Evolutionary conservation across 1,140 invertebrate species (phyloP), one percentile per base, ranked within the genome.

Genomic region (Hylyphantes graminicola): DNA sequence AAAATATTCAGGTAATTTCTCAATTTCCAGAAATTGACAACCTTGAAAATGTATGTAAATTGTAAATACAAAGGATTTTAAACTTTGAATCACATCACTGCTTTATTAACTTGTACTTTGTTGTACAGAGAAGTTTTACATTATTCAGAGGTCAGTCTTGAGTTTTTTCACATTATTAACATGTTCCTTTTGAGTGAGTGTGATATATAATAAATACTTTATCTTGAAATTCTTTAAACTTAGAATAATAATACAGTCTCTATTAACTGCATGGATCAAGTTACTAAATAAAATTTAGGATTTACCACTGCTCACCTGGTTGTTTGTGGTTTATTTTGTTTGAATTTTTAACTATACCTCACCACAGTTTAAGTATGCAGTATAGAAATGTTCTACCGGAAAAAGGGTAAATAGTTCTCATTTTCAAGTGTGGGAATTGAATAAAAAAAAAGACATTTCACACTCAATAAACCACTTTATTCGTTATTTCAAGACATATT

Each of bases 51-150:
- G 54, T 70, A 51, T 70, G 67, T 80, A 80, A n/a, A 80, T 80
- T 80, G 78, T 80, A 80, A 80, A 80, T 80, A 80, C 67, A 80
- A 80, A 76, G 35, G 78, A 80, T 80, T 80, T 80, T 80, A 80
- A 80, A 80, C 78, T 61, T 72, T 54, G 59, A 75, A 73, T 13
- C 48, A 74, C 13, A 55, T 51, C 63, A 78, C 76, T 67, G 76
- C 53, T 78, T 78, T 67, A 68, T 17, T 67, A 78, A 80, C 63
- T 76, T 76, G 74, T 80, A 80, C 59, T 65, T 50, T 80, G 67
- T 76, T 80, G 78, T 80, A 80, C 78, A 80, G 78, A 80, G 35
- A 76, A 70, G 48, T 70, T 68, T 79, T 59, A 50, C 63, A 76
- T 53, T 51, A 76, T 21, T 54, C 76, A 67, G 11, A 78, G 50